phyloP scores from a whole-genome alignment of 2,888 invertebrate genomes.

The Anaspis maculata region DNA sequence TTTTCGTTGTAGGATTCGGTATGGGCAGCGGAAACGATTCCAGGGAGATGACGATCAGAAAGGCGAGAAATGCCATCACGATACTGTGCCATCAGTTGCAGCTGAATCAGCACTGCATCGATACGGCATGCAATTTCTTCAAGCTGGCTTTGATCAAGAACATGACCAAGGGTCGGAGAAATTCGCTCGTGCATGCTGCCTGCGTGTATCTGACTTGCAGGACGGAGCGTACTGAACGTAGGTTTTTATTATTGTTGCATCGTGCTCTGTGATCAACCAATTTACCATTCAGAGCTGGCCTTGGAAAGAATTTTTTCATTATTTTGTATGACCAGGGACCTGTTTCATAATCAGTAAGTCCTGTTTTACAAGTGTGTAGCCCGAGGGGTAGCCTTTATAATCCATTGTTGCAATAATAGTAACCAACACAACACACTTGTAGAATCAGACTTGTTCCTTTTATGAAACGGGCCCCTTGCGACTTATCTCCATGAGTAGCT shows the following conservation, averaged over 20 bases:
- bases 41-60: constrained; percentile 82
- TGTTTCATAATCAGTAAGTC: no score
- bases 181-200: constrained; percentile 87
- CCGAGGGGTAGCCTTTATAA: no score
- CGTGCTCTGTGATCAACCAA: no score
- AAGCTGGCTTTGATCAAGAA: constrained; percentile 80
- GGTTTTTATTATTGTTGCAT: neutral
- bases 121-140: constrained; percentile 89
- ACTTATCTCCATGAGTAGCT: no score
- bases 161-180: constrained; percentile 84
- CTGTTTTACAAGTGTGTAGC: no score
- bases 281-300: no score
- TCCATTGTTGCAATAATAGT: no score
- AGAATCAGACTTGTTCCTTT: no score
- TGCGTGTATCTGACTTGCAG: constrained; percentile 97
- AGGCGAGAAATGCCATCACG: constrained; percentile 79
- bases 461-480: no score
- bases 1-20: constrained; percentile 66
- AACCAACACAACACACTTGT: no score
- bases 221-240: constrained; percentile 90
- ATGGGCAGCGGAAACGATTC: constrained; percentile 81
- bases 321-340: no score
- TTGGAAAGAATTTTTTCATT: no score
- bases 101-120: constrained; percentile 84
- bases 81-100: constrained; percentile 79